Conservation (phyloP, 2,113 vertebrate genomes). For the Tachysurus vachellii region DNA sequence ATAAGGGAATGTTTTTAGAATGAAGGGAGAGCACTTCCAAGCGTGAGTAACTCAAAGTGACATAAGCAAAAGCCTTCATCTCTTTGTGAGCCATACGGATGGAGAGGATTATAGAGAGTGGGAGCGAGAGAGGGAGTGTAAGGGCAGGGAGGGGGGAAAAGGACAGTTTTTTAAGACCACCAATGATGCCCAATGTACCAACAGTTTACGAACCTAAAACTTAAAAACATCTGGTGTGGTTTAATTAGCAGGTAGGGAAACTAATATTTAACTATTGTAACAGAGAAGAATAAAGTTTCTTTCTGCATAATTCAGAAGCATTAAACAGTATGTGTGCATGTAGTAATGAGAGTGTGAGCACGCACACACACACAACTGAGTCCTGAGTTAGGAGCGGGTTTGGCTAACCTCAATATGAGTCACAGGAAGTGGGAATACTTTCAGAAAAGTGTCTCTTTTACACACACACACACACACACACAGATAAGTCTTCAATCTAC, state of each 20-base stretch:
- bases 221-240: constrained; percentile 44
- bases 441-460: constrained; percentile 24
- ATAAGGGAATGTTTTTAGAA: constrained; percentile 68
- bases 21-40: constrained; percentile 66
- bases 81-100: constrained; percentile 57
- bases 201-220: constrained; percentile 56
- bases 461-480: constrained; percentile 23
- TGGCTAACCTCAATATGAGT: constrained; percentile 50
- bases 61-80: constrained; percentile 67
- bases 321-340: constrained; percentile 23
- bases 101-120: constrained; percentile 38
- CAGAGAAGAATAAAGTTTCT: background rate
- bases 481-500: background rate
- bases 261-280: constrained; percentile 1
- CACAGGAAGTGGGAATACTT: constrained; percentile 42
- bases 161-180: constrained; percentile 46
- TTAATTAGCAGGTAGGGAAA: background rate
- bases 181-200: constrained; percentile 27
- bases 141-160: background rate
- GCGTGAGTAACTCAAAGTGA: constrained; percentile 71
- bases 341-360: background rate
- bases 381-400: constrained; percentile 37
- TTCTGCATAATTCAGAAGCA: background rate
- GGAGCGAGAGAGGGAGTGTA: background rate
- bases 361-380: constrained; percentile 33